A percentile compares a stretch with the other conserved stretches of the same genome.
Evolutionary conservation across 2,113 vertebrate species (phyloP).

Genomic region (Cinclus cinclus): DNA sequence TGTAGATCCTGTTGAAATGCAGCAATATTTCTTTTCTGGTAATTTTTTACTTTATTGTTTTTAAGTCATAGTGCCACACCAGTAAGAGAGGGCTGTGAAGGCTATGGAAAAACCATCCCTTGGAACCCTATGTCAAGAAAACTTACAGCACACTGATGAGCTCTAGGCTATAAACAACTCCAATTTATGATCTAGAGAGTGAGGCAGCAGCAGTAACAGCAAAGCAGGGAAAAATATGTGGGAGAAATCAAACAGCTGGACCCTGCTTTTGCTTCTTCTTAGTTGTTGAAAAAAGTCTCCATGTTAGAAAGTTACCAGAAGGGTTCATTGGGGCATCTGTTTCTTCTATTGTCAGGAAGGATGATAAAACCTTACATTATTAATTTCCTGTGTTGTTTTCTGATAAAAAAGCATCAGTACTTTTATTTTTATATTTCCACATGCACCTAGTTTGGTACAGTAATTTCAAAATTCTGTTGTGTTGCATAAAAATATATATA

Average conservation of each 20-base stretch:
- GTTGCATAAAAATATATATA: background rate
- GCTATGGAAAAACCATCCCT: background rate
- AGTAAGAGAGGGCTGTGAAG: background rate
- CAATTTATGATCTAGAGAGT: background rate
- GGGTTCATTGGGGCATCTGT: background rate
- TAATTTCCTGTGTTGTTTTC: conserved; percentile 9
- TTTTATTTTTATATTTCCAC: background rate
- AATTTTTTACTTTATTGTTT: background rate
- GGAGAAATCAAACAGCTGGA: background rate
- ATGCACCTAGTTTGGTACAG: background rate
- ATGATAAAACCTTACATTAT: background rate
- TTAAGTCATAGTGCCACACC: background rate
- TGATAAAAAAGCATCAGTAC: background rate
- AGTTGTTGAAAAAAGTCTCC: background rate
- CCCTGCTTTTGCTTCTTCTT: background rate
- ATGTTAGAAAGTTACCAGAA: background rate
- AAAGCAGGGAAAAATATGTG: background rate
- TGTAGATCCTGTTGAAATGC: background rate
- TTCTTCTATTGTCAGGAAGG: background rate
- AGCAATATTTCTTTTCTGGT: background rate
- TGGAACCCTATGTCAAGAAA: background rate
- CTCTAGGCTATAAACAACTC: background rate
- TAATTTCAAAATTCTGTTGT: background rate
- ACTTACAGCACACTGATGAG: background rate
- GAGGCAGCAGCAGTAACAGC: background rate